Conservation (phyloP, 1,140 invertebrate species). For the Choristoneura fumiferana region DNA sequence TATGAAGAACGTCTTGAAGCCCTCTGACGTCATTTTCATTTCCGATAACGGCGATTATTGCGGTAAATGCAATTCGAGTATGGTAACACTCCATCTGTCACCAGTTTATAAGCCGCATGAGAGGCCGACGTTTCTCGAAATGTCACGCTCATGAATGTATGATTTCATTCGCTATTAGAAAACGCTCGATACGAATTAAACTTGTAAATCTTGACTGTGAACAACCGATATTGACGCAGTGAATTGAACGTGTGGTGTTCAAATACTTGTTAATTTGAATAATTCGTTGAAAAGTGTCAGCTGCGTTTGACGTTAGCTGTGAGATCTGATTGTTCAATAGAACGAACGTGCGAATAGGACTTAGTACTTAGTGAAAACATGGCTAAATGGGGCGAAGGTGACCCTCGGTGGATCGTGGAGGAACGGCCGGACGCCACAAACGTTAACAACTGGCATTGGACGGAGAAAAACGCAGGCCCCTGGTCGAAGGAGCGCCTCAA, state of each 20-base stretch:
- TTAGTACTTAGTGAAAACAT: slow-evolving; percentile 78
- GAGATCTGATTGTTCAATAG: not conserved
- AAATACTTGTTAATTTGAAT: not conserved
- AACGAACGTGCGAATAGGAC: slow-evolving; percentile 5
- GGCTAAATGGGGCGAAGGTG: slow-evolving; percentile 99
- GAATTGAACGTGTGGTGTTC: not conserved
- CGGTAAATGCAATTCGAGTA: not conserved
- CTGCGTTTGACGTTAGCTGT: slow-evolving; percentile 1
- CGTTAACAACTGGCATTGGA: slow-evolving; percentile 99
- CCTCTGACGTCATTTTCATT: no score
- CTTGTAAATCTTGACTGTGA: slow-evolving; percentile 15
- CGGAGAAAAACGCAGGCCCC: slow-evolving; percentile 97
- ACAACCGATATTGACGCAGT: not conserved
- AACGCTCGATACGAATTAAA: slow-evolving; percentile 9
- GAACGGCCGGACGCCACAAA: slow-evolving; percentile 99
- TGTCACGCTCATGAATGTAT: slow-evolving; percentile 10
- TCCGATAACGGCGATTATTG: not conserved
- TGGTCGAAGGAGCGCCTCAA: slow-evolving; percentile 97
- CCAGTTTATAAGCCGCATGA: slow-evolving; percentile 13
- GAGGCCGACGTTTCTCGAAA: slow-evolving; percentile 57
- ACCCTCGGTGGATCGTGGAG: slow-evolving; percentile 99
- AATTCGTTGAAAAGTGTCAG: not conserved
- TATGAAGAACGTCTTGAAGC: no score
- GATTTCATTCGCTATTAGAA: not conserved
- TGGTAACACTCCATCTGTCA: slow-evolving; percentile 29